These are phyloP conservation scores for Vanessa atalanta DNA, from an alignment of 1,140 invertebrate genomes.

Conservation along the genomic window DNA sequence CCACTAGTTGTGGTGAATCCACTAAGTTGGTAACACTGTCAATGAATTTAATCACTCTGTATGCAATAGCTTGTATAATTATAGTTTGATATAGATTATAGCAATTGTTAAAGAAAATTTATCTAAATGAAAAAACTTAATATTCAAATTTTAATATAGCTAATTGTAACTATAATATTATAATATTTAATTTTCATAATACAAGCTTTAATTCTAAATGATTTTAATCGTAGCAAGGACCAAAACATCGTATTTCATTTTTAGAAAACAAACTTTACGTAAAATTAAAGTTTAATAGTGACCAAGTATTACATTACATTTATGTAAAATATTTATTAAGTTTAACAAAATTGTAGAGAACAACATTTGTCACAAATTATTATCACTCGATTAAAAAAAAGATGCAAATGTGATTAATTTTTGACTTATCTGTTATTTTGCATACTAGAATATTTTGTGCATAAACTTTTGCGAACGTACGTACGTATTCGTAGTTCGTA, in stretches of 20 bases:
- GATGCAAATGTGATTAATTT: neutral
- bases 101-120: constrained; percentile 3
- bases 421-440: neutral
- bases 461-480: neutral
- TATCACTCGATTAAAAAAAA: neutral
- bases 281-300: constrained; percentile 6
- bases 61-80: constrained; percentile 3
- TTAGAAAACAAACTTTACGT: constrained; percentile 9
- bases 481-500: neutral
- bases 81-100: constrained; percentile 9
- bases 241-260: constrained; percentile 21
- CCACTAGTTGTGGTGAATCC: no score
- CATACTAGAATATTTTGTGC: neutral
- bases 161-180: constrained; percentile 9
- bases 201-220: constrained; percentile 17
- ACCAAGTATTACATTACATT: neutral
- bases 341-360: neutral
- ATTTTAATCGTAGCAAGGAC: constrained; percentile 29
- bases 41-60: constrained; percentile 1
- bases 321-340: neutral
- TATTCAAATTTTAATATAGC: constrained; percentile 10
- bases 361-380: neutral
- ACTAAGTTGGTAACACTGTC: no score
- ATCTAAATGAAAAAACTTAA: constrained; percentile 2
- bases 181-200: constrained; percentile 13